Conservation (phyloP, 1,140 invertebrate species). For the Apis laboriosa region DNA sequence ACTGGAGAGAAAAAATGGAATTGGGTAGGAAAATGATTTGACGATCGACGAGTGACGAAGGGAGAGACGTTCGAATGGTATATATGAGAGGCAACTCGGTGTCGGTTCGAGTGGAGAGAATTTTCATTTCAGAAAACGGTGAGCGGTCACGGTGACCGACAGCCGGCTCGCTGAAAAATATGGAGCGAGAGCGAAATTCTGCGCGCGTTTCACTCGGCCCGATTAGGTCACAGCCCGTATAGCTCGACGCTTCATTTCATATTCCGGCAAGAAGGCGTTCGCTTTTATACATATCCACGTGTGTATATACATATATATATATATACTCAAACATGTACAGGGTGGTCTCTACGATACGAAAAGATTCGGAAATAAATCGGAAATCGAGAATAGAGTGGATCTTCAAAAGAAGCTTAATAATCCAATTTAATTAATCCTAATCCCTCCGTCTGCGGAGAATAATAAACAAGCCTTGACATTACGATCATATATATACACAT, state of each 20-base stretch:
- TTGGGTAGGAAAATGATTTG: too few relatives aligned
- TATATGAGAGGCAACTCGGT: background rate
- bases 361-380: too few relatives aligned
- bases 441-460: too few relatives aligned
- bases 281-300: slow-evolving; percentile 71
- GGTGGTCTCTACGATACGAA: too few relatives aligned
- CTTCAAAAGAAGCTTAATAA: too few relatives aligned
- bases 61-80: background rate
- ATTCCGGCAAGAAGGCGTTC: slow-evolving; percentile 71
- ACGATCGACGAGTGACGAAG: background rate
- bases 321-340: background rate
- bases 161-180: slow-evolving; percentile 61
- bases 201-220: slow-evolving; percentile 74
- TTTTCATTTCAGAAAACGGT: slow-evolving; percentile 27
- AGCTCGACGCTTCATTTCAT: slow-evolving; percentile 71
- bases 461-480: too few relatives aligned
- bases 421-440: too few relatives aligned
- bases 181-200: slow-evolving; percentile 59
- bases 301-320: background rate
- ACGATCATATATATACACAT: background rate
- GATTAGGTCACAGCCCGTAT: slow-evolving; percentile 70
- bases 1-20: background rate
- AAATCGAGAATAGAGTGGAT: too few relatives aligned
- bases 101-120: background rate
- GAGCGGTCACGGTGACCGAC: slow-evolving; percentile 57